Evolutionary conservation across 2,797 vertebrate genomes (phyloP).

Genomic region (Diplodus puntazzo): DNA sequence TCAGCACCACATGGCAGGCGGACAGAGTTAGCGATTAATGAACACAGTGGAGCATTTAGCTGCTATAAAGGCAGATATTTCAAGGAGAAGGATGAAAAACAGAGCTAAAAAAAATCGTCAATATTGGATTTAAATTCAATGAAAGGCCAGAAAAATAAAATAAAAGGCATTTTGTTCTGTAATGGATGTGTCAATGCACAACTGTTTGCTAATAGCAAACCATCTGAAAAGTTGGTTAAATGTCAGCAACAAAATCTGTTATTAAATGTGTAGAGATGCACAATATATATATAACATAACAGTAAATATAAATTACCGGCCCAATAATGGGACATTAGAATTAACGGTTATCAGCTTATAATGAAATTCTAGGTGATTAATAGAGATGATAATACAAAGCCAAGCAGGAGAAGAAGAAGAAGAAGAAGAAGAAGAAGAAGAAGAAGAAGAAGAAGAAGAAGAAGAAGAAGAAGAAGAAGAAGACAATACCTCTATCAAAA

Average conservation of each 20-base stretch:
- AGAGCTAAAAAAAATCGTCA: background rate
- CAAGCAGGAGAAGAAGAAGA: too few species aligned
- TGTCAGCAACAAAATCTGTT: background rate
- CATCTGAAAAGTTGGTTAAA: background rate
- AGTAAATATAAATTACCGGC: too few species aligned
- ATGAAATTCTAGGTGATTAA: too few species aligned
- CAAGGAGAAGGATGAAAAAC: background rate
- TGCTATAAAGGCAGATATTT: conserved; percentile 2
- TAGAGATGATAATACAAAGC: too few species aligned
- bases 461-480: too few species aligned
- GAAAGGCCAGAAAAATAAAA: background rate
- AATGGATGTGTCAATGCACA: conserved; percentile 1
- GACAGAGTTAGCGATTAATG: conserved; percentile 1
- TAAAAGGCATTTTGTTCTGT: background rate
- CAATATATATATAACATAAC: too few species aligned
- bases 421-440: too few species aligned
- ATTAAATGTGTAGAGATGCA: background rate
- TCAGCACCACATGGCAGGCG: background rate
- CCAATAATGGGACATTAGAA: too few species aligned
- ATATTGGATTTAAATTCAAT: background rate
- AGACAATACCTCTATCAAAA: too few species aligned
- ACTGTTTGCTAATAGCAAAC: background rate
- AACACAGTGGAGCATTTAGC: background rate
- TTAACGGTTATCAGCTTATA: too few species aligned
- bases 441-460: too few species aligned